A percentile compares a stretch with the other conserved stretches of the same genome.
phyloP scores from a whole-genome alignment of 2,113 vertebrate species.

The Apodemus speciosus region DNA sequence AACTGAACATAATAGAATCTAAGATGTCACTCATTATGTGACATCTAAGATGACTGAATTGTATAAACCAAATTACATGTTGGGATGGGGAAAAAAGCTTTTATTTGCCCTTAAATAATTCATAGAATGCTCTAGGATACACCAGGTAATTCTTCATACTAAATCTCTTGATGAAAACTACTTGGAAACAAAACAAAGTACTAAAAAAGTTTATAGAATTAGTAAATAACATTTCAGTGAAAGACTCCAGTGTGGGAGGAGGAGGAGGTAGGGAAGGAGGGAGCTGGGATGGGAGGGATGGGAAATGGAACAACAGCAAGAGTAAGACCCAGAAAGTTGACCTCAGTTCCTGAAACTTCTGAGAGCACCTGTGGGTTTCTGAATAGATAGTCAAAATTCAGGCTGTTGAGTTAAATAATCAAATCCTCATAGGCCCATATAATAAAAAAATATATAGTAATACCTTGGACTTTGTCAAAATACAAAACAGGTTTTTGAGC shows the following conservation, averaged over 20 bases:
- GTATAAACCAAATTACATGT: background rate
- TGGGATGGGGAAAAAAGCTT: constrained; percentile 21
- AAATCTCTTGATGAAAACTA: constrained; percentile 22
- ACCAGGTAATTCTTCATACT: background rate
- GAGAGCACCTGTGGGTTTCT: background rate
- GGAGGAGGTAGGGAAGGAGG: background rate
- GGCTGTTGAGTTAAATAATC: background rate
- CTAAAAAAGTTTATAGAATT: background rate
- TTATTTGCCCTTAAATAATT: constrained; percentile 10
- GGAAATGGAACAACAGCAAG: background rate
- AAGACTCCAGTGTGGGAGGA: background rate
- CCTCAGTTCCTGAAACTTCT: background rate
- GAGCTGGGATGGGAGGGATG: too few relatives aligned
- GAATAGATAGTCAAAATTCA: background rate
- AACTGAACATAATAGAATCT: background rate
- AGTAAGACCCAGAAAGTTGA: background rate
- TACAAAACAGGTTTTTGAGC: background rate
- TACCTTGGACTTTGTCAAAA: background rate
- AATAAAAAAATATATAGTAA: constrained; percentile 6
- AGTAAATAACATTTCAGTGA: background rate
- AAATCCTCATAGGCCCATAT: background rate
- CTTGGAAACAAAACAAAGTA: constrained; percentile 7
- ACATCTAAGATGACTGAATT: background rate
- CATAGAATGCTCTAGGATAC: background rate
- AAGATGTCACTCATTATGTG: background rate